A percentile compares a stretch with the other conserved stretches of the same genome.
phyloP scores from a whole-genome alignment of 2,888 invertebrate species.

The Lepidonotus clava region DNA sequence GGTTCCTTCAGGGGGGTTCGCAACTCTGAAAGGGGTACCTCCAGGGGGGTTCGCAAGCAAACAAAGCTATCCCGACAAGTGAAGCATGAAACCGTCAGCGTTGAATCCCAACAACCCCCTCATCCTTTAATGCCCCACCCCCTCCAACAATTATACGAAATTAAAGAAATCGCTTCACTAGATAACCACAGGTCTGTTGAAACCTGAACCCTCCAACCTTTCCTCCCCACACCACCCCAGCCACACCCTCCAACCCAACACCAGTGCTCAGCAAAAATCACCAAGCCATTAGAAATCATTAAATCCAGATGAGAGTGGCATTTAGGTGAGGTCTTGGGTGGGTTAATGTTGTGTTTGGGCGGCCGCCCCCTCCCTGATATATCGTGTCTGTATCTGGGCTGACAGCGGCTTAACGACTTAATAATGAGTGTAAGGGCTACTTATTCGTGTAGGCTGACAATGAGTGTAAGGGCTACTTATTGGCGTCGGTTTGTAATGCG shows the following conservation, averaged over 20 bases:
- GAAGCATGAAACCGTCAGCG: not conserved
- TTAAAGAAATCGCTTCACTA: constrained; percentile 30
- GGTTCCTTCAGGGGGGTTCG: no score
- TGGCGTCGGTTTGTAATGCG: no score
- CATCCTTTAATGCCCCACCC: not conserved
- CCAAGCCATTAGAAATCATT: constrained; percentile 28
- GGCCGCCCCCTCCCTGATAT: not conserved
- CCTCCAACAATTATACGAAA: constrained; percentile 44
- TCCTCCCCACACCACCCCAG: not conserved
- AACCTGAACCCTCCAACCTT: constrained; percentile 4
- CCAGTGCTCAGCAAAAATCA: not conserved
- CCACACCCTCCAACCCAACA: not conserved
- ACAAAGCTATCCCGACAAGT: not conserved
- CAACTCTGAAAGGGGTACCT: no score
- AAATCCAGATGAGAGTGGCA: not conserved
- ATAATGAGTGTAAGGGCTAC: constrained; percentile 6
- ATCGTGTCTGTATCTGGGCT: not conserved
- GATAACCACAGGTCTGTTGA: constrained; percentile 1
- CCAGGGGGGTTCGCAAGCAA: not conserved
- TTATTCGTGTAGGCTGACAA: constrained; percentile 33
- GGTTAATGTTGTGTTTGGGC: not conserved
- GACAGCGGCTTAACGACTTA: constrained; percentile 19
- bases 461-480: not conserved
- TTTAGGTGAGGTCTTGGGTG: not conserved
- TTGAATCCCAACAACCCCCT: not conserved